Evolutionary conservation across 2,113 vertebrate genomes (phyloP).

Genomic region (Epinephelus fuscoguttatus): DNA sequence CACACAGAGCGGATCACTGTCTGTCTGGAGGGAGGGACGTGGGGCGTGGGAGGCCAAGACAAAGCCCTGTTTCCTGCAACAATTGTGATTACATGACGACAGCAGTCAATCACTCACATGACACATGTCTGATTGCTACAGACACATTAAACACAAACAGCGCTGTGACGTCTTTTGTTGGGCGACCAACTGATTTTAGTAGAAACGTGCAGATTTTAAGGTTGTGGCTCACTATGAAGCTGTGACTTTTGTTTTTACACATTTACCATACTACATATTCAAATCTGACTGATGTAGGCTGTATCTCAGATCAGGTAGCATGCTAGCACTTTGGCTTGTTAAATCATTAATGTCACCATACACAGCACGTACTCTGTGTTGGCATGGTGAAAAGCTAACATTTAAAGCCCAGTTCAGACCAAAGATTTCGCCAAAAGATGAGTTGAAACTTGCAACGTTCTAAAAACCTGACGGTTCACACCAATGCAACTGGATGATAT

Average conservation of each 20-base stretch:
- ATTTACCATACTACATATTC: background rate
- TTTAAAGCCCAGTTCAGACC: too few relatives aligned
- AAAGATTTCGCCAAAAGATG: too few relatives aligned
- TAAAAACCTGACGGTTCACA: too few relatives aligned
- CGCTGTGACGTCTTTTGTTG: background rate
- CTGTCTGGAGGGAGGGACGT: conserved; percentile 47
- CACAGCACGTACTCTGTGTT: background rate
- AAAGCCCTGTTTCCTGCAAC: conserved; percentile 44
- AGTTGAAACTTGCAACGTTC: too few relatives aligned
- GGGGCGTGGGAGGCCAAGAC: conserved; percentile 33
- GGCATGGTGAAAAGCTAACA: background rate
- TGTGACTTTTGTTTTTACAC: background rate
- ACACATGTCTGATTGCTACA: conserved; percentile 26
- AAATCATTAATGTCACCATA: background rate
- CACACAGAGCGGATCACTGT: conserved; percentile 30
- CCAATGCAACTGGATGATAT: too few relatives aligned
- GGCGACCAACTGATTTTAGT: background rate
- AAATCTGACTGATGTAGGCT: background rate
- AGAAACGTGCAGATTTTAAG: background rate
- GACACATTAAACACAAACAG: conserved; percentile 2
- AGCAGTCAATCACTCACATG: conserved; percentile 13
- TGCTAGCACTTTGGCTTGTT: background rate
- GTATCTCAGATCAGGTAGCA: background rate
- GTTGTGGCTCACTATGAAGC: background rate
- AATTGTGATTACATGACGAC: conserved; percentile 39